Conservation (phyloP, 1,140 invertebrate genomes). For the Hycleus phaleratus region DNA sequence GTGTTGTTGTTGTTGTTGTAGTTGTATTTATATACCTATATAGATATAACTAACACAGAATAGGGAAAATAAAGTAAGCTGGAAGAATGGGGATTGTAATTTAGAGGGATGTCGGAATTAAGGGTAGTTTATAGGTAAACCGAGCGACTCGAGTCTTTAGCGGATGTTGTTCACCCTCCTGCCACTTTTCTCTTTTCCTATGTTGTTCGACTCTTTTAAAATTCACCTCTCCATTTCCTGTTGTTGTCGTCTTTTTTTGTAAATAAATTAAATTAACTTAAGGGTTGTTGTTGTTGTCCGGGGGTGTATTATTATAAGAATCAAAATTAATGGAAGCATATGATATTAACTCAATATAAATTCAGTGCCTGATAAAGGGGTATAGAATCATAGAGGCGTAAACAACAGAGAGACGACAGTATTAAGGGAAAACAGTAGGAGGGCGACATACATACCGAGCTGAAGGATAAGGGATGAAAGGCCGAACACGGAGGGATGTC, state of each 20-base stretch:
- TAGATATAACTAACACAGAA: constrained; percentile 24
- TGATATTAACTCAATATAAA: constrained; percentile 29
- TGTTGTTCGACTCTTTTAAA: constrained; percentile 15
- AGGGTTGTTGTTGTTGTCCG: too few relatives aligned
- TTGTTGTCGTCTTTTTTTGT: too few relatives aligned
- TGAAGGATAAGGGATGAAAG: constrained; percentile 23
- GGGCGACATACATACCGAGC: background rate
- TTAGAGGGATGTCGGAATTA: constrained; percentile 45
- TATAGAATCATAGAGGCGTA: constrained; percentile 33
- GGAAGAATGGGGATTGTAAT: constrained; percentile 44
- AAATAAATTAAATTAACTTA: too few relatives aligned
- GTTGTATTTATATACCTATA: background rate
- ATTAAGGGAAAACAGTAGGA: constrained; percentile 19
- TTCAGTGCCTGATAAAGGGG: constrained; percentile 24
- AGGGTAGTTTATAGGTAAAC: constrained; percentile 45
- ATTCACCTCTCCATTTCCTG: too few relatives aligned
- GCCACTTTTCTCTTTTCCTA: background rate
- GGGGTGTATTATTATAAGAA: background rate
- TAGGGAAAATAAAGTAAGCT: constrained; percentile 41
- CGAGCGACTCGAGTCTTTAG: constrained; percentile 37
- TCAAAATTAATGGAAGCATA: constrained; percentile 28
- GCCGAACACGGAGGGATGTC: background rate
- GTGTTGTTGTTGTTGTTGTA: background rate
- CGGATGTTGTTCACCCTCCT: constrained; percentile 26
- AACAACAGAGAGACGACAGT: constrained; percentile 32